phyloP scores from a whole-genome alignment of 1,140 invertebrate genomes.

The Cydia strobilella region DNA sequence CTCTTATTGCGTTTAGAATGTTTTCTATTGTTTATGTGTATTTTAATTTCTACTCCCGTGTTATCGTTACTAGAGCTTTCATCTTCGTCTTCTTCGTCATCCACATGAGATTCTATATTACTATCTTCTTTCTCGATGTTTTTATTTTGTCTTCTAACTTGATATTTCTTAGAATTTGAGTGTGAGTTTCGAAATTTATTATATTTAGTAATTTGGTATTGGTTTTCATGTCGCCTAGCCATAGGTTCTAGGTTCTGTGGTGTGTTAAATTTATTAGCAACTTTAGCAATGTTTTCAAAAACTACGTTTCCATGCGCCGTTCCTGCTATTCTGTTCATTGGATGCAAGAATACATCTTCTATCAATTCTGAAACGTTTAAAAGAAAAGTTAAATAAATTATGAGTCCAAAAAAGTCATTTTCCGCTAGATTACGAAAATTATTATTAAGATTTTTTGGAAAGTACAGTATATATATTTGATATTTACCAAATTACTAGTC shows the following conservation, averaged over 20 bases:
- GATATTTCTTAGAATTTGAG: background rate
- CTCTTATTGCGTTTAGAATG: background rate
- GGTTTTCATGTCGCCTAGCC: background rate
- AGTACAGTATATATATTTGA: too few species aligned
- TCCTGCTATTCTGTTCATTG: background rate
- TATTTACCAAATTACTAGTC: too few species aligned
- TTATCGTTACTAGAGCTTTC: background rate
- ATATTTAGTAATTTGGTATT: background rate
- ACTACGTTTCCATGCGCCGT: background rate
- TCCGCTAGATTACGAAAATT: too few species aligned
- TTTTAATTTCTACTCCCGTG: background rate
- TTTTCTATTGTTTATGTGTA: background rate
- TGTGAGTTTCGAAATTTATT: background rate
- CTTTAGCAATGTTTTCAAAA: background rate
- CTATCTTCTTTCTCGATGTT: background rate
- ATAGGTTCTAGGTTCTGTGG: background rate
- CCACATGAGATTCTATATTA: background rate
- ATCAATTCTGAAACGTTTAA: background rate
- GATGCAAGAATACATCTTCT: background rate
- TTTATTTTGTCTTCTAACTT: background rate
- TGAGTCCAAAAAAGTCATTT: too few species aligned
- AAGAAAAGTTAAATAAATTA: background rate
- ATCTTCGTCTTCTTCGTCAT: background rate
- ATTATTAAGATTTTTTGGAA: too few species aligned
- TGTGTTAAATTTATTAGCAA: conserved; percentile 1